Percentiles rank a stretch among this genome's conserved stretches.
These are phyloP conservation scores for human (Homo sapiens) DNA, from an alignment of 2,113 vertebrate species.

Conservation along the genomic window GRCh38 chrX:123245501-123246000, in stretches of 20 bases:
- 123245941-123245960: neutral
- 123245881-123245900: neutral
- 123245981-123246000: neutral
- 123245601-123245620: neutral
- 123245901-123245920: slow-evolving; percentile 17
- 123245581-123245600: neutral
- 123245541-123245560: neutral
- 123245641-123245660: neutral
- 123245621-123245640: neutral
- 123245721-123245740: neutral
- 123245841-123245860: neutral
- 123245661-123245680: neutral
- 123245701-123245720: neutral
- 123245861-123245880: neutral
- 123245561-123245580: neutral
- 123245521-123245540: neutral
- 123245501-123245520: slow-evolving; percentile 13
- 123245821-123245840: neutral
- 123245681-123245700: neutral
- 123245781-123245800: neutral
- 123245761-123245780: neutral
- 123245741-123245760: neutral
- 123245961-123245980: slow-evolving; percentile 2
- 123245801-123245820: neutral
- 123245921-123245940: neutral